Conservation (phyloP, 2,113 vertebrate genomes). For the Psophia crepitans region DNA sequence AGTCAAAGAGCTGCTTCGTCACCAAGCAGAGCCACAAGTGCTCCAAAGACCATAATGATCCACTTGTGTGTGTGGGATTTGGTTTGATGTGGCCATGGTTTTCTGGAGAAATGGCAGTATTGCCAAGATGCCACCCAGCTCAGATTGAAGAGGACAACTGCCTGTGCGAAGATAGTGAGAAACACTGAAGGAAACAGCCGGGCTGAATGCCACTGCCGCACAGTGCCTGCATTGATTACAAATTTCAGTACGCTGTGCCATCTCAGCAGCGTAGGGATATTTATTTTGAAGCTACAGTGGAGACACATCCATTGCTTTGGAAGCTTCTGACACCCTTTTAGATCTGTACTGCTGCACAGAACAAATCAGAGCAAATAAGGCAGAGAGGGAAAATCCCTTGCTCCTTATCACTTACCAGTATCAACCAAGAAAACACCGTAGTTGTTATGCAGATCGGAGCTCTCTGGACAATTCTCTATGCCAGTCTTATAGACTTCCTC, state of each 20-base stretch:
- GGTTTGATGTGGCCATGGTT: neutral
- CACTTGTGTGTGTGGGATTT: neutral
- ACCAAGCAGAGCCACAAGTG: neutral
- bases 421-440: constrained; percentile 95
- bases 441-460: constrained; percentile 94
- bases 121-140: neutral
- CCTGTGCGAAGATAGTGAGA: neutral
- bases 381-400: neutral
- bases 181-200: neutral
- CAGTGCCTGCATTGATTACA: neutral
- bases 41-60: neutral
- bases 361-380: neutral
- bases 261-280: neutral
- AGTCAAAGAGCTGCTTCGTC: neutral
- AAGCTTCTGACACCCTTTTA: neutral
- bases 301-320: neutral
- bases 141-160: neutral
- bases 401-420: constrained; percentile 77
- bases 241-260: neutral
- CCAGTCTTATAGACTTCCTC: constrained; percentile 87
- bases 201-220: neutral
- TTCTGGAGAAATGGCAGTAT: neutral
- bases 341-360: neutral
- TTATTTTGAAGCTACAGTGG: neutral
- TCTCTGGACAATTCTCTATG: constrained; percentile 91